phyloP scores from a whole-genome alignment of 2,113 vertebrate species.

The Parus major region DNA sequence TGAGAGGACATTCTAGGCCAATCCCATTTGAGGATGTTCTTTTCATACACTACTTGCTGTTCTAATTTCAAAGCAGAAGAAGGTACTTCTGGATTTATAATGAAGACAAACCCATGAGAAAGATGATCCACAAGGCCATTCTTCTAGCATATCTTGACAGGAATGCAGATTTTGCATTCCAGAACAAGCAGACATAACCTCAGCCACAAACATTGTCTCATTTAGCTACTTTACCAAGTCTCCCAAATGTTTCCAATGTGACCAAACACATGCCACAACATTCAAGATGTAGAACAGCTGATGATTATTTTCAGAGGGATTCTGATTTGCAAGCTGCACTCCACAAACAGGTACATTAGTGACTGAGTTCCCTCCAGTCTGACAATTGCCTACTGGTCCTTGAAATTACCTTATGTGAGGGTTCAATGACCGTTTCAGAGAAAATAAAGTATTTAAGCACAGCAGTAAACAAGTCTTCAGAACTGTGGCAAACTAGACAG shows the following conservation, averaged over 20 bases:
- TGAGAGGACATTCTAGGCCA: neutral
- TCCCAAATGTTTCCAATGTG: neutral
- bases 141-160: neutral
- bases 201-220: neutral
- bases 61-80: neutral
- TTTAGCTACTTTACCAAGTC: neutral
- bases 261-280: neutral
- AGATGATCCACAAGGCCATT: neutral
- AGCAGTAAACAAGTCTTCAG: neutral
- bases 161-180: neutral
- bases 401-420: neutral
- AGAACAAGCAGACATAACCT: neutral
- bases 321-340: conserved; percentile 24
- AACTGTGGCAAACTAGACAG: neutral
- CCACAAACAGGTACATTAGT: neutral
- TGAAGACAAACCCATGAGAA: neutral
- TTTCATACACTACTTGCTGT: neutral
- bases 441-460: neutral
- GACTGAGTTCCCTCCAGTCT: neutral
- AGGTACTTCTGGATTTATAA: neutral
- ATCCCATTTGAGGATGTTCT: neutral
- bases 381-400: neutral
- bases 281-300: neutral
- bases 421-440: neutral
- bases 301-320: neutral